A percentile compares a stretch with the other conserved stretches of the same genome.
Conservation (phyloP, 2,888 invertebrate genomes). For the Mesopsocus fuscifrons region DNA sequence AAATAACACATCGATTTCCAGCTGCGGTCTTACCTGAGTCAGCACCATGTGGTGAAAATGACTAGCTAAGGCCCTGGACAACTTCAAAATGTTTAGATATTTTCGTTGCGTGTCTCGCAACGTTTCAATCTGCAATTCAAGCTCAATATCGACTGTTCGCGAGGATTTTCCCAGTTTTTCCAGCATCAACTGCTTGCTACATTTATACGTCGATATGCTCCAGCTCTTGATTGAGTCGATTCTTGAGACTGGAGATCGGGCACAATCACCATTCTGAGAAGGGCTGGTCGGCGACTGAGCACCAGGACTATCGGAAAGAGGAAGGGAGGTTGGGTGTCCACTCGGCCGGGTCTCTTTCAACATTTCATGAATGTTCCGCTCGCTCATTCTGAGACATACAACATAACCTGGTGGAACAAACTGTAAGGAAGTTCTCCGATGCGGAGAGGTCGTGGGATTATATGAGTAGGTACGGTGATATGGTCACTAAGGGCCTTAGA, state of each 20-base stretch:
- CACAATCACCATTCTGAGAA: conserved; percentile 41
- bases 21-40: conserved; percentile 47
- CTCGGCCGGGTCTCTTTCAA: conserved; percentile 47
- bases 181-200: conserved; percentile 88
- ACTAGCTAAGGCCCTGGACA: conserved; percentile 66
- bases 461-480: too few relatives aligned
- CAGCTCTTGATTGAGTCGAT: conserved; percentile 88
- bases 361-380: conserved; percentile 70
- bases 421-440: too few relatives aligned
- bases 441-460: too few relatives aligned
- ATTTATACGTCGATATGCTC: conserved; percentile 97
- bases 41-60: conserved; percentile 78
- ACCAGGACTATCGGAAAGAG: conserved; percentile 38
- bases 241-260: conserved; percentile 54
- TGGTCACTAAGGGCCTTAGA: too few relatives aligned
- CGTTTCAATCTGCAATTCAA: conserved; percentile 85
- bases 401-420: too few relatives aligned
- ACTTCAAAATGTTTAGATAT: conserved; percentile 69
- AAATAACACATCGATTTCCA: too few relatives aligned
- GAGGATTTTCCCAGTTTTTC: conserved; percentile 92
- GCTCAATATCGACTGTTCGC: conserved; percentile 76
- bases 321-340: conserved; percentile 40
- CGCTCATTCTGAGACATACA: conserved; percentile 23
- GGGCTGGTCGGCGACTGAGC: conserved; percentile 32
- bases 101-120: conserved; percentile 87